phyloP scores from a whole-genome alignment of 2,888 invertebrate species.

The Hemithea aestivaria region DNA sequence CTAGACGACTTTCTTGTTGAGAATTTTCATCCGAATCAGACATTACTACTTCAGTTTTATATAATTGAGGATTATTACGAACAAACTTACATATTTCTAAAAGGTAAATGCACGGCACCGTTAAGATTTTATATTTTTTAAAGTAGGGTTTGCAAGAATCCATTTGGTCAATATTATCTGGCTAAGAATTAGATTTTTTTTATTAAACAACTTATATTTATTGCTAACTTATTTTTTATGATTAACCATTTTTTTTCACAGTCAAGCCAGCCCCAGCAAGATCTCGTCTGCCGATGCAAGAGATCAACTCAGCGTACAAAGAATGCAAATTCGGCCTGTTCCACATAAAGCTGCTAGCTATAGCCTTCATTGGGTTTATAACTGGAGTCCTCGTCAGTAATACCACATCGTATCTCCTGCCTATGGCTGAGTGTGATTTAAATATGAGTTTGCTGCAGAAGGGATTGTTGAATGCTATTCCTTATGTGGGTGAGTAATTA shows the following conservation, averaged over 20 bases:
- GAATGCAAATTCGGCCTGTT: conserved; percentile 55
- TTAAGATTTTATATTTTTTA: too few relatives aligned
- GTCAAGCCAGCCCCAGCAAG: conserved; percentile 31
- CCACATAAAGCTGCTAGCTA: conserved; percentile 43
- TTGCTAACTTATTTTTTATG: too few relatives aligned
- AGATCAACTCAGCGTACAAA: conserved; percentile 51
- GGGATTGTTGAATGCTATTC: conserved; percentile 55
- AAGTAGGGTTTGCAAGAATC: too few relatives aligned
- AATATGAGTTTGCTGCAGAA: conserved; percentile 55
- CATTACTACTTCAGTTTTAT: too few relatives aligned
- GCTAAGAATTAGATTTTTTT: too few relatives aligned
- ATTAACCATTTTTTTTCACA: conserved; percentile 27
- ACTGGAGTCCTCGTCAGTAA: conserved; percentile 44
- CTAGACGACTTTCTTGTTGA: too few relatives aligned
- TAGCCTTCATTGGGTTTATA: conserved; percentile 39
- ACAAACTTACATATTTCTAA: too few relatives aligned
- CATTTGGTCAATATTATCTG: too few relatives aligned
- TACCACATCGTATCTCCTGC: conserved; percentile 49
- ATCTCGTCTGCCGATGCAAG: conserved; percentile 47
- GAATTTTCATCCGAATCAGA: too few relatives aligned
- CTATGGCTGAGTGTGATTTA: conserved; percentile 61
- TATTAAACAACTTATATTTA: too few relatives aligned
- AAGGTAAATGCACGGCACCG: too few relatives aligned
- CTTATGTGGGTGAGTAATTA: conserved; percentile 52
- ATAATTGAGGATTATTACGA: too few relatives aligned